Percentiles rank a stretch among this genome's conserved stretches.
phyloP scores from a whole-genome alignment of 2,888 invertebrate genomes.

The Polydrusus tereticollis region DNA sequence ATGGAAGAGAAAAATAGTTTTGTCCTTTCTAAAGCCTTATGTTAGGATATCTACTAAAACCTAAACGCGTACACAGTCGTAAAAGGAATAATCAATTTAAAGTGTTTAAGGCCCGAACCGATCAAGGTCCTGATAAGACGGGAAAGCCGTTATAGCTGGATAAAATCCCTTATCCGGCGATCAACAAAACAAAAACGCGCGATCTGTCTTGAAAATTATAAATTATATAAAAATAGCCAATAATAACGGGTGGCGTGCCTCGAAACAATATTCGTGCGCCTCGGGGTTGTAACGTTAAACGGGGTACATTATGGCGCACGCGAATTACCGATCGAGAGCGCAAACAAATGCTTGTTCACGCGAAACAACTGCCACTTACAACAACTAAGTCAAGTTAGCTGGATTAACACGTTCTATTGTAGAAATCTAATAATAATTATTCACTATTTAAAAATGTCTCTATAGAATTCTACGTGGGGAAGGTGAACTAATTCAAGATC shows the following conservation, averaged over 20 bases:
- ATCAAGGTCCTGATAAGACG: slow-evolving; percentile 43
- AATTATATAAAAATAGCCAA: slow-evolving; percentile 62
- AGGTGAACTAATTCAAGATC: too few relatives aligned
- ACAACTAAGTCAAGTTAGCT: slow-evolving; percentile 43
- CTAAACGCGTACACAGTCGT: not conserved
- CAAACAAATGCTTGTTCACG: slow-evolving; percentile 69
- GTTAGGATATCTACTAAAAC: slow-evolving; percentile 37
- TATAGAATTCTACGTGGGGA: too few relatives aligned
- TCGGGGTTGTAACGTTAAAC: slow-evolving; percentile 66
- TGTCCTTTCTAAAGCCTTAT: too few relatives aligned
- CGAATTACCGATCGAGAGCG: slow-evolving; percentile 68
- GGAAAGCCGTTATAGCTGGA: slow-evolving; percentile 44
- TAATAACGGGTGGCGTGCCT: slow-evolving; percentile 63
- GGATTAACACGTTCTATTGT: slow-evolving; percentile 44
- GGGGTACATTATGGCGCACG: slow-evolving; percentile 66
- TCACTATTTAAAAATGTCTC: not conserved
- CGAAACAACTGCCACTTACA: slow-evolving; percentile 67
- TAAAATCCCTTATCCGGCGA: slow-evolving; percentile 48
- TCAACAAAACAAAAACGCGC: slow-evolving; percentile 51
- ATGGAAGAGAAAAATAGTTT: too few relatives aligned
- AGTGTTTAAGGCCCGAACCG: slow-evolving; percentile 37
- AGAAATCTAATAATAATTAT: not conserved
- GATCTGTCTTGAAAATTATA: slow-evolving; percentile 61
- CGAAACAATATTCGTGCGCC: slow-evolving; percentile 64
- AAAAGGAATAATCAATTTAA: slow-evolving; percentile 40